phyloP scores from a whole-genome alignment of 2,888 invertebrate genomes.

The Magallana nippona region DNA sequence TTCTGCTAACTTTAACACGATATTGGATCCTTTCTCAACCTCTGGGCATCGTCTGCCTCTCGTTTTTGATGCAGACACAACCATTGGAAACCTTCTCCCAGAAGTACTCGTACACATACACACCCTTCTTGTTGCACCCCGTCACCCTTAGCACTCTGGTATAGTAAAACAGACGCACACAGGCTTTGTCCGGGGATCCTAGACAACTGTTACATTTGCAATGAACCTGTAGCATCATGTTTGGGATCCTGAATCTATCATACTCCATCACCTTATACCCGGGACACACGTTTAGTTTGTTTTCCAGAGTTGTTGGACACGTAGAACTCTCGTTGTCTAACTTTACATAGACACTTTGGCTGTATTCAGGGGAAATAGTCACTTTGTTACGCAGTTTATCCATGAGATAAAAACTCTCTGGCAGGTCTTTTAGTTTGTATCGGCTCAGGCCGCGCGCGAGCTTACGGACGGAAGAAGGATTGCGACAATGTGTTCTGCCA shows the following conservation, averaged over 20 bases:
- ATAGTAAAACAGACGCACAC: conserved; percentile 13
- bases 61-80: conserved; percentile 7
- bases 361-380: neutral
- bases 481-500: neutral
- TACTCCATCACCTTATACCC: conserved; percentile 16
- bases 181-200: neutral
- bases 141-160: conserved; percentile 11
- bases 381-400: neutral
- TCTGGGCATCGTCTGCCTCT: too few relatives aligned
- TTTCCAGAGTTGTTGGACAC: neutral
- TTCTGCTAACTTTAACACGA: neutral
- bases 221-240: conserved; percentile 8
- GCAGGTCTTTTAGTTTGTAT: neutral
- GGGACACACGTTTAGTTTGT: conserved; percentile 3
- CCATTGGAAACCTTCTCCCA: conserved; percentile 37
- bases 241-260: conserved; percentile 32
- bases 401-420: neutral
- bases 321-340: neutral
- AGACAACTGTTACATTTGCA: conserved; percentile 2
- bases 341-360: neutral
- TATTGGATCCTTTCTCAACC: neutral
- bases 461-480: neutral
- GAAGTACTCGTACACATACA: neutral
- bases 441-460: neutral
- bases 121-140: conserved; percentile 13